These are phyloP conservation scores for Cecidostiba fungosa DNA, from an alignment of 2,888 invertebrate genomes.

Conservation along the genomic window DNA sequence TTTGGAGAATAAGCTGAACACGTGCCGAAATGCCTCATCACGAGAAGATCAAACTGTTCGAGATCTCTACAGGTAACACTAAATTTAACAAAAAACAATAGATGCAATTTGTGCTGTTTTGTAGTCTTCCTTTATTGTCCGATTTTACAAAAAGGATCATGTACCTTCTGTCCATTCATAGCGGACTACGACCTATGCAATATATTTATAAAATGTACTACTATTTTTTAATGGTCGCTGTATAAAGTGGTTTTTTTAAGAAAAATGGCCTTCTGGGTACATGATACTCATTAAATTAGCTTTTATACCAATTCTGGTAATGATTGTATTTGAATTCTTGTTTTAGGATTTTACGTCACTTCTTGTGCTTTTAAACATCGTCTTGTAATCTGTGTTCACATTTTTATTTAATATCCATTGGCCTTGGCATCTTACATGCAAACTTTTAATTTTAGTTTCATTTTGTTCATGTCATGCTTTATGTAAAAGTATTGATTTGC, in stretches of 20 bases:
- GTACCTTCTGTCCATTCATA: conserved; percentile 48
- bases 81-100: conserved; percentile 66
- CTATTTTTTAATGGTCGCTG: conserved; percentile 4
- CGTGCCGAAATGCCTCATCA: conserved; percentile 77
- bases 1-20: conserved; percentile 78
- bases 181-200: conserved; percentile 14
- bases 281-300: conserved; percentile 53
- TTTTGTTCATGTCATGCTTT: conserved; percentile 19
- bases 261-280: conserved; percentile 45
- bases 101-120: conserved; percentile 48
- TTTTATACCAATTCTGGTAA: conserved; percentile 44
- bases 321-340: conserved; percentile 44
- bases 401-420: neutral
- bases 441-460: conserved; percentile 32
- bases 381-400: conserved; percentile 9
- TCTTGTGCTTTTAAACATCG: conserved; percentile 46
- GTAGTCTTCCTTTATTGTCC: conserved; percentile 58
- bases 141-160: conserved; percentile 59
- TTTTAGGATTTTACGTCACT: conserved; percentile 34
- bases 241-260: conserved; percentile 9
- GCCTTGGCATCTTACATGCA: conserved; percentile 27
- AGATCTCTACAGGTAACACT: conserved; percentile 79
- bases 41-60: conserved; percentile 78
- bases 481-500: conserved; percentile 11
- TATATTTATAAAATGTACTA: conserved; percentile 21